These are phyloP conservation scores for Sylvilagus floridanus DNA, from an alignment of 2,797 vertebrate genomes.

Conservation along the genomic window DNA sequence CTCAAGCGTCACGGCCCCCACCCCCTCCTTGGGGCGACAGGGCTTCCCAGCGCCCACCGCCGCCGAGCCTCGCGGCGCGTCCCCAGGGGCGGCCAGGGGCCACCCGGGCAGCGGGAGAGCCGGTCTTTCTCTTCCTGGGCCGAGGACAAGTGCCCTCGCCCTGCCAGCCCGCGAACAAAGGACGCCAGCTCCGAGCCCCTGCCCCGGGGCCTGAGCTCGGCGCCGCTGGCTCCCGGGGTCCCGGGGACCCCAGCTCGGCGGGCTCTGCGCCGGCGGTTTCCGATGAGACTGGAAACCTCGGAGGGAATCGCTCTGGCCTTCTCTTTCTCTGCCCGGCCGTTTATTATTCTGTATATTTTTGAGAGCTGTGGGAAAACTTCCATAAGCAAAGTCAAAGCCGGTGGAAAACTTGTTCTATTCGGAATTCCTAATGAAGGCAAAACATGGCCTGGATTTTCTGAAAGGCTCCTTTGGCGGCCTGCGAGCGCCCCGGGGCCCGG, in stretches of 20 bases:
- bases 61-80: neutral
- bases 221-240: conserved; percentile 73
- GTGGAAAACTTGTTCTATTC: conserved; percentile 82
- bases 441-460: conserved; percentile 81
- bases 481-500: conserved; percentile 73
- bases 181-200: neutral
- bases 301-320: conserved; percentile 46
- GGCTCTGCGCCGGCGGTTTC: conserved; percentile 61
- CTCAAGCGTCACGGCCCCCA: conserved; percentile 53
- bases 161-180: conserved; percentile 64
- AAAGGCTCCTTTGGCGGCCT: conserved; percentile 77
- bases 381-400: conserved; percentile 75
- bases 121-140: neutral
- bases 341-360: conserved; percentile 74
- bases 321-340: conserved; percentile 53
- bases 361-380: conserved; percentile 81
- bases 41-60: neutral
- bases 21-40: conserved; percentile 45
- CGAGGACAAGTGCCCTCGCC: conserved; percentile 27
- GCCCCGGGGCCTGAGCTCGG: neutral
- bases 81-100: conserved; percentile 42
- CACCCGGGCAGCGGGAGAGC: neutral
- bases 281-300: conserved; percentile 58
- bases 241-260: conserved; percentile 46
- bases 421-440: conserved; percentile 84